Conservation (phyloP, 1,140 invertebrate species). For the Bicyclus anynana region DNA sequence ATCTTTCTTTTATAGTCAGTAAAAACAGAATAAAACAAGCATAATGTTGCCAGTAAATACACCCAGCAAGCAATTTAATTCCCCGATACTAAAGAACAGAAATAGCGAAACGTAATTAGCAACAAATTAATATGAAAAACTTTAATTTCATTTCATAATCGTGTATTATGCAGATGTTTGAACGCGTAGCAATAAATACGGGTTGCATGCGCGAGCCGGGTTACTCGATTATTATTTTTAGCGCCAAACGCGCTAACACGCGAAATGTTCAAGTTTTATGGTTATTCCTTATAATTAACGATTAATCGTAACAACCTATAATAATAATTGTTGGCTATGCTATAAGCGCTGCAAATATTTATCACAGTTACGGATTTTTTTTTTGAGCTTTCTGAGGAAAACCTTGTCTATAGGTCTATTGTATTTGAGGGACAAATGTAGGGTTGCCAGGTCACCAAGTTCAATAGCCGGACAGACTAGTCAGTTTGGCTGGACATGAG, state of each 20-base stretch:
- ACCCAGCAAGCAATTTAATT: no score
- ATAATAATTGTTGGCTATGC: neutral
- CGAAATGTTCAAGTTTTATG: constrained; percentile 2
- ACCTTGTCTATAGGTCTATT: neutral
- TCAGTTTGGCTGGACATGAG: no score
- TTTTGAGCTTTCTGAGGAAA: neutral
- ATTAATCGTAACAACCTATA: constrained; percentile 4
- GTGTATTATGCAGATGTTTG: constrained; percentile 24
- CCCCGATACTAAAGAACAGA: neutral
- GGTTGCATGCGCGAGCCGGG: constrained; percentile 17
- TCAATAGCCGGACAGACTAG: no score
- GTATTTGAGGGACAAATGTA: no score
- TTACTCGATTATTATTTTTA: constrained; percentile 27
- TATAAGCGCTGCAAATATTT: neutral
- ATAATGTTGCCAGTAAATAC: no score
- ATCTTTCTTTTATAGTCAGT: no score
- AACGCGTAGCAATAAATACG: constrained; percentile 26
- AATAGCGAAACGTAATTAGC: neutral
- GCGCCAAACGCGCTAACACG: constrained; percentile 16
- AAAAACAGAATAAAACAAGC: no score
- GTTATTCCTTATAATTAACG: constrained; percentile 3
- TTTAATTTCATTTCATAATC: constrained; percentile 10
- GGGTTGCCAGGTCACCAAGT: no score
- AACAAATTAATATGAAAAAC: constrained; percentile 4
- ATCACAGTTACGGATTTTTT: neutral